Evolutionary conservation across 2,113 vertebrate genomes (phyloP).

Genomic region (Melanerpes aurifrons): DNA sequence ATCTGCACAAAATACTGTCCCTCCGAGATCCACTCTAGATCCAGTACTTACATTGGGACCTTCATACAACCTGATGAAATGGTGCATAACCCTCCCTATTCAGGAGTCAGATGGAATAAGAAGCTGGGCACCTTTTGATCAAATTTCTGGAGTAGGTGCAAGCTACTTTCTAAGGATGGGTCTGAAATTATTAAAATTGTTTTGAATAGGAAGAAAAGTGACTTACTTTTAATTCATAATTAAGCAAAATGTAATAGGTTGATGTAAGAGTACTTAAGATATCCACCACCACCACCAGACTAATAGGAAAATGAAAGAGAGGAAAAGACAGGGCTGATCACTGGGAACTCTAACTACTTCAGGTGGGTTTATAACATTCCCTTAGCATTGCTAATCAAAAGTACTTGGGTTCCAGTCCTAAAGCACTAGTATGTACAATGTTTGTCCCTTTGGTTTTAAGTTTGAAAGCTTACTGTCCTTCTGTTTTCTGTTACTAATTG

Average conservation of each 20-base stretch:
- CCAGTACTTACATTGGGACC: not conserved
- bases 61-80: not conserved
- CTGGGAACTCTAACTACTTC: not conserved
- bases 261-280: not conserved
- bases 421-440: not conserved
- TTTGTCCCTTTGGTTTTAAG: not conserved
- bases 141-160: not conserved
- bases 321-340: not conserved
- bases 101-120: not conserved
- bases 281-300: not conserved
- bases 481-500: conserved; percentile 27
- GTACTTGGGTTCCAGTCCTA: not conserved
- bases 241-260: not conserved
- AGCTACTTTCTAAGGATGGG: not conserved
- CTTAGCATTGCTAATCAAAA: conserved; percentile 19
- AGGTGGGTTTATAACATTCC: not conserved
- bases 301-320: not conserved
- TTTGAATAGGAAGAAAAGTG: conserved; percentile 18
- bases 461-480: conserved; percentile 16
- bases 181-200: conserved; percentile 28
- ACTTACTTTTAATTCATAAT: conserved; percentile 9
- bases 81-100: fast-evolving
- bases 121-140: not conserved
- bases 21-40: not conserved
- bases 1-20: not conserved